Evolutionary conservation across 2,113 vertebrate species (phyloP).

Genomic region (Scomber colias): DNA sequence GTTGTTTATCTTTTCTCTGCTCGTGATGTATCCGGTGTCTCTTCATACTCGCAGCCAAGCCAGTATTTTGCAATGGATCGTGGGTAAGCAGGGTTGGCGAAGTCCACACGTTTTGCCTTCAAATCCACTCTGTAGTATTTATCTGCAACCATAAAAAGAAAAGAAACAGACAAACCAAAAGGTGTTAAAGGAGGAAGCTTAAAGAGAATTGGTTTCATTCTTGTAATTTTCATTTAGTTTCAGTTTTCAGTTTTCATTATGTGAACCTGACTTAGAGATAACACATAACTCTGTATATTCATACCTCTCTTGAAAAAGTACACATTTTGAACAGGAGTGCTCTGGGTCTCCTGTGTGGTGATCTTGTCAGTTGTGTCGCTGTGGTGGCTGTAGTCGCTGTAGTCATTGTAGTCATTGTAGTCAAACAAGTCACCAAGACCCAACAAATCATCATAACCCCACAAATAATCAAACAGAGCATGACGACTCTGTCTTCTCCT

Average conservation of each 20-base stretch:
- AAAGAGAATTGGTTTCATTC: neutral
- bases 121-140: slow-evolving; percentile 95
- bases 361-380: slow-evolving; percentile 4
- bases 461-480: slow-evolving; percentile 60
- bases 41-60: slow-evolving; percentile 88
- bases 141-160: slow-evolving; percentile 83
- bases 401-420: neutral
- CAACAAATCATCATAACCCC: slow-evolving; percentile 52
- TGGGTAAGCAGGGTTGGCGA: slow-evolving; percentile 89
- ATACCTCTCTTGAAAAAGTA: slow-evolving; percentile 95
- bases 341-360: slow-evolving; percentile 37
- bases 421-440: neutral
- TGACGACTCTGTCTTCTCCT: slow-evolving; percentile 51
- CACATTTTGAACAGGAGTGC: slow-evolving; percentile 90
- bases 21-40: slow-evolving; percentile 21
- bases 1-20: slow-evolving; percentile 78
- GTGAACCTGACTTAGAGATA: fast-evolving
- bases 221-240: neutral
- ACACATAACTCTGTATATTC: neutral
- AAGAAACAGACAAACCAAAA: slow-evolving; percentile 24
- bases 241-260: neutral
- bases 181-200: neutral
- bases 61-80: slow-evolving; percentile 94
- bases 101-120: slow-evolving; percentile 87
- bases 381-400: slow-evolving; percentile 34